Conservation (phyloP, 2,113 vertebrate genomes). For the Mus spicilegus region DNA sequence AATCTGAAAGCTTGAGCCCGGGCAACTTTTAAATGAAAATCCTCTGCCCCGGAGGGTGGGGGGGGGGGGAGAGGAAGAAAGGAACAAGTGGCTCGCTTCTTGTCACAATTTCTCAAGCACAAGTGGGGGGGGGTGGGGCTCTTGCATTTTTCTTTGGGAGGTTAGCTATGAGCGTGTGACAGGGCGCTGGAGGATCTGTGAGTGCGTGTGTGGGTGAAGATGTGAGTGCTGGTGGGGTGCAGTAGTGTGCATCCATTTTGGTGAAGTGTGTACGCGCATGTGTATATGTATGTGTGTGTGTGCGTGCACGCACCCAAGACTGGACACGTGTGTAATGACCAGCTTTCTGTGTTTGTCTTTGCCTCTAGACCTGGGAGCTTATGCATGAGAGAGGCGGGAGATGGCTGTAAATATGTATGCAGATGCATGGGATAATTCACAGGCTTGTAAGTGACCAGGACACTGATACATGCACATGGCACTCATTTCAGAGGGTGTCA, state of each 20-base stretch:
- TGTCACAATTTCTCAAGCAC: conserved; percentile 45
- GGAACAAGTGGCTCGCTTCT: conserved; percentile 23
- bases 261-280: too few relatives aligned
- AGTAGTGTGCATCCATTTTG: neutral
- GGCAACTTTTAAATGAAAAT: conserved; percentile 87
- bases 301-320: neutral
- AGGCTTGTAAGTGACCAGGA: conserved; percentile 22
- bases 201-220: neutral
- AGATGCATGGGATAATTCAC: neutral
- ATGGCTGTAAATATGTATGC: neutral
- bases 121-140: neutral
- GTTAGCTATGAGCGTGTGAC: conserved; percentile 50
- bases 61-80: conserved; percentile 48
- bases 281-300: neutral
- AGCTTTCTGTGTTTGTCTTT: conserved; percentile 17
- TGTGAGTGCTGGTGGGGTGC: neutral
- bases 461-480: neutral
- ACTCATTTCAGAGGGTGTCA: conserved; percentile 13
- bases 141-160: neutral
- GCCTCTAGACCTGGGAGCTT: neutral
- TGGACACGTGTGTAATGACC: neutral
- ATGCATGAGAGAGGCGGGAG: neutral
- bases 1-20: conserved; percentile 86
- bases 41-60: conserved; percentile 44
- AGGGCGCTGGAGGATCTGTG: neutral